Conservation (phyloP, 2,797 vertebrate genomes). For the Microchirus variegatus region DNA sequence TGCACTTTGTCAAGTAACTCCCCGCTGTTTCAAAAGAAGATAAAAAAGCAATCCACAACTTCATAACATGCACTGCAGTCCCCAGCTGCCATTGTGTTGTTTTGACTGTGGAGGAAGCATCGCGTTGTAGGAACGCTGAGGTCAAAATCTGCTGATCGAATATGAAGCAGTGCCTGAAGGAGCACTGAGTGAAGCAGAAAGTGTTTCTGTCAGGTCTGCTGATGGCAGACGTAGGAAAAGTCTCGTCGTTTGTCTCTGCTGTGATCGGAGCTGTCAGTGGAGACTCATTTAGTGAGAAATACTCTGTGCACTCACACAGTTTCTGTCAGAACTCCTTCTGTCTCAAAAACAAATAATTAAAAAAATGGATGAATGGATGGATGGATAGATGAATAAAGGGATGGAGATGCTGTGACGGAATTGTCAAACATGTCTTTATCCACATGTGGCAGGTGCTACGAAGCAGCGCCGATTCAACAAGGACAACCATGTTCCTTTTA, state of each 20-base stretch:
- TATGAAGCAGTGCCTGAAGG: constrained; percentile 33
- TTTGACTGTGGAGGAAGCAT: constrained; percentile 33
- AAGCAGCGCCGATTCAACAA: constrained; percentile 55
- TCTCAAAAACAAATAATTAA: not conserved
- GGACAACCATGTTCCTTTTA: constrained; percentile 56
- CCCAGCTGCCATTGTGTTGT: constrained; percentile 19
- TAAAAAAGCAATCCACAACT: constrained; percentile 33
- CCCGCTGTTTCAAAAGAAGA: constrained; percentile 43
- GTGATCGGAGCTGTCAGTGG: constrained; percentile 58
- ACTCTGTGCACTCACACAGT: constrained; percentile 7
- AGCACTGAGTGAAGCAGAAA: constrained; percentile 47
- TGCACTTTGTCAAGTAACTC: constrained; percentile 26
- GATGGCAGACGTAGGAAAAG: constrained; percentile 43
- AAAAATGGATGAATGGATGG: not conserved
- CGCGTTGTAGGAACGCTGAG: constrained; percentile 37
- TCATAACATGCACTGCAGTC: constrained; percentile 32
- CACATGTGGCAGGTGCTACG: constrained; percentile 28
- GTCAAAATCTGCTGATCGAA: constrained; percentile 57
- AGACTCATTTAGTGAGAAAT: constrained; percentile 41
- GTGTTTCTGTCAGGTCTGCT: constrained; percentile 39
- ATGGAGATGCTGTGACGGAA: constrained; percentile 28
- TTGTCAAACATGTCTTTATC: constrained; percentile 55
- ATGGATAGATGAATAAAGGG: not conserved
- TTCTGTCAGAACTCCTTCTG: constrained; percentile 17
- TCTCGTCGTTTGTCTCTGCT: constrained; percentile 48